Percentiles rank a stretch among this genome's conserved stretches.
Evolutionary conservation across 2,888 invertebrate species (phyloP).

Genomic region (Petrolisthes manimaculis): DNA sequence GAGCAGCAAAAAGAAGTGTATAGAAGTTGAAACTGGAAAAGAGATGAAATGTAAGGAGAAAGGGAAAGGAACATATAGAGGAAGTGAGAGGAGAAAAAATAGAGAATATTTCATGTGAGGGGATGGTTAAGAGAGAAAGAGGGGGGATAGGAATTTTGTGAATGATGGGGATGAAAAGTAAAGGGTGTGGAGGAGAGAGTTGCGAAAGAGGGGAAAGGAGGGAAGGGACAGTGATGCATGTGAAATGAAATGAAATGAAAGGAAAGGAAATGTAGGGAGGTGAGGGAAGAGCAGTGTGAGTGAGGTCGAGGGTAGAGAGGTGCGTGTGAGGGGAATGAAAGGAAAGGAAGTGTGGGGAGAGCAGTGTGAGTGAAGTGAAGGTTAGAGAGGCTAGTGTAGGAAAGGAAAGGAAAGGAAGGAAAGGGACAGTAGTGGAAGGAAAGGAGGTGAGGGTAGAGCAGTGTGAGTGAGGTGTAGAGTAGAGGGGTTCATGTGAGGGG

Average conservation of each 20-base stretch:
- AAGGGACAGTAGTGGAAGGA: background rate
- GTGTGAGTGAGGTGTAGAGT: background rate
- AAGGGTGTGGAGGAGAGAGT: background rate
- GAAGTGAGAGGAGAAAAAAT: background rate
- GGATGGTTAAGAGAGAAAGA: background rate
- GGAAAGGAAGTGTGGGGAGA: background rate
- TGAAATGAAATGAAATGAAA: no score
- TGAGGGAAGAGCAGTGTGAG: background rate
- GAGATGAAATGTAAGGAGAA: no score
- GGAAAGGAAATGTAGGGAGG: no score
- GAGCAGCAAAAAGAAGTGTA: no score
- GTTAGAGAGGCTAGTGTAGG: background rate
- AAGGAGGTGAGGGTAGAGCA: background rate
- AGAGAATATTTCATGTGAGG: background rate
- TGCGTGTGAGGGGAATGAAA: background rate
- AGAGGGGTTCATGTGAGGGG: background rate
- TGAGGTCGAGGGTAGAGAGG: background rate
- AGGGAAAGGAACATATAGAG: no score
- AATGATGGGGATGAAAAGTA: background rate
- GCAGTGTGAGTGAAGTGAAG: background rate
- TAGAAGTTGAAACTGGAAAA: no score
- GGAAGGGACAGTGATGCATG: no score
- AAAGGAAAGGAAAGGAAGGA: background rate
- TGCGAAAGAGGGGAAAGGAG: background rate
- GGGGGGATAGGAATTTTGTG: no score